These are phyloP conservation scores for Ammodramus savannarum DNA, from an alignment of 2,113 vertebrate genomes.

Conservation along the genomic window DNA sequence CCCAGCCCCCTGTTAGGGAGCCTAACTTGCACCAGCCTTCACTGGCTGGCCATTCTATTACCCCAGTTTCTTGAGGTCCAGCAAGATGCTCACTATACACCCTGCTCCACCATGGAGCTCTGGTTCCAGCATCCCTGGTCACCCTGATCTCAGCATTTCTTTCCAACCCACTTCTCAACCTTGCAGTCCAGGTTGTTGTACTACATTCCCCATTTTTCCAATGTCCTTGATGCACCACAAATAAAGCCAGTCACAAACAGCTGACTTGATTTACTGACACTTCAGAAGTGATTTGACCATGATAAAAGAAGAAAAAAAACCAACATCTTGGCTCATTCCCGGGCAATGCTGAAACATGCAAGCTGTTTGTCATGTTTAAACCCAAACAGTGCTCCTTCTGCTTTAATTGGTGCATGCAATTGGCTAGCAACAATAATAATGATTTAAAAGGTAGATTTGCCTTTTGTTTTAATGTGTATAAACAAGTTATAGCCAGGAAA, in stretches of 20 bases:
- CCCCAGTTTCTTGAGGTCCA: background rate
- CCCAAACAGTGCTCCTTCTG: background rate
- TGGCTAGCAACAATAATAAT: background rate
- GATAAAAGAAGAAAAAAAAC: background rate
- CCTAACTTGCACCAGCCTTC: fast-evolving
- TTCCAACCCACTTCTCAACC: background rate
- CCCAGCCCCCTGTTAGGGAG: fast-evolving
- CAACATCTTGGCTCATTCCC: background rate
- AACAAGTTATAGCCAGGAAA: background rate
- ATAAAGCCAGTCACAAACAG: background rate
- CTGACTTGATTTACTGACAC: background rate
- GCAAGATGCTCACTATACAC: background rate
- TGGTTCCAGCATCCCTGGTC: fast-evolving
- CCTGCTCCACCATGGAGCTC: fast-evolving
- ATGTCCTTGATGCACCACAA: background rate
- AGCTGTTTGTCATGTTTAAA: background rate
- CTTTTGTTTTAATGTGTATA: background rate
- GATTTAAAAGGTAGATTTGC: background rate
- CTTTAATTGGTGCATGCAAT: background rate
- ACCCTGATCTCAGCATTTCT: fast-evolving
- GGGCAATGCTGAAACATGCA: background rate
- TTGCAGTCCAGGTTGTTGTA: background rate
- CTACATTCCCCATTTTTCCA: background rate
- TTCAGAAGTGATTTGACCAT: fast-evolving
- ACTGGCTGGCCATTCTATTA: fast-evolving